Percentiles rank a stretch among this genome's conserved stretches.
Evolutionary conservation across 1,140 invertebrate genomes (phyloP).

Genomic region (Lineus longissimus): DNA sequence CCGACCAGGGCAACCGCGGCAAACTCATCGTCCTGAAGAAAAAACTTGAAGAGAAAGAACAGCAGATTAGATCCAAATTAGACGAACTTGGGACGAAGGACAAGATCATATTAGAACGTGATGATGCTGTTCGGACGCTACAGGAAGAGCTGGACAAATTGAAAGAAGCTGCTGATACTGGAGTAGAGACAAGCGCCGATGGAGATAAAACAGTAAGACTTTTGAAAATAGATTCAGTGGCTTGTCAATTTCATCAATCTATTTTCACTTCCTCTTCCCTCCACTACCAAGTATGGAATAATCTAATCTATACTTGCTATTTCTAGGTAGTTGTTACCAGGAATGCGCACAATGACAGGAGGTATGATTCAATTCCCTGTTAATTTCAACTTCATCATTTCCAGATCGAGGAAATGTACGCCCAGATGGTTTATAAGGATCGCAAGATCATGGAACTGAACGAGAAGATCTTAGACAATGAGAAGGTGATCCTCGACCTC

Average conservation of each 20-base stretch:
- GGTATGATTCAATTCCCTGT: no score
- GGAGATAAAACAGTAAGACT: neutral
- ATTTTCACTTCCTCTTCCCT: neutral
- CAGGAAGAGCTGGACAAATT: constrained; percentile 44
- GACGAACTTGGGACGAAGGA: constrained; percentile 42
- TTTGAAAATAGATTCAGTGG: neutral
- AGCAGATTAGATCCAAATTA: constrained; percentile 31
- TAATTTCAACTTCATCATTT: no score
- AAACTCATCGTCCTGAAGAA: constrained; percentile 40
- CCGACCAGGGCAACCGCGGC: constrained; percentile 31
- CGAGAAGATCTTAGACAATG: constrained; percentile 55
- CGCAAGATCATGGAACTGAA: constrained; percentile 57
- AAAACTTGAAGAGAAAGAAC: constrained; percentile 46
- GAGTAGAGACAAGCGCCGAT: neutral
- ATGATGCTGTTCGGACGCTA: constrained; percentile 32
- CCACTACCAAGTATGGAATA: no score
- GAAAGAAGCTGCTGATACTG: constrained; percentile 21
- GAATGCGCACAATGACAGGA: no score
- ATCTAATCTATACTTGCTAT: no score
- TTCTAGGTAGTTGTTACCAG: no score
- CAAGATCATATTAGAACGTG: constrained; percentile 39
- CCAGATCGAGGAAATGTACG: constrained; percentile 54
- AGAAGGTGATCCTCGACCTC: constrained; percentile 56
- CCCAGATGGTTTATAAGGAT: constrained; percentile 59
- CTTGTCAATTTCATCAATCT: neutral